Evolutionary conservation across 2,888 invertebrate genomes (phyloP).

Genomic region (Silvanus unidentatus): DNA sequence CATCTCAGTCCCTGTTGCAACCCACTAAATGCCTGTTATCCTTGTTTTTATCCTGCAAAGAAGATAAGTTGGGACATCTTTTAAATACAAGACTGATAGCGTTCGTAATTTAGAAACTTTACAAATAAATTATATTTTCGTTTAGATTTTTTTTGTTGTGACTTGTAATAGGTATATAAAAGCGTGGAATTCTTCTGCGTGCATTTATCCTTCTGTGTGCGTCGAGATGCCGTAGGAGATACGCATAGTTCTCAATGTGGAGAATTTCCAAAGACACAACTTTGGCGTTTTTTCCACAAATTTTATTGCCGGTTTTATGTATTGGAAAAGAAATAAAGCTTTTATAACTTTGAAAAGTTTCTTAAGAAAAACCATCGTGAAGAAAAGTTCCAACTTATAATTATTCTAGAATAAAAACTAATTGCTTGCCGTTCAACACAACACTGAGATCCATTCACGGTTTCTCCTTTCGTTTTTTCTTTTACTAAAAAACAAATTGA

Average conservation of each 20-base stretch:
- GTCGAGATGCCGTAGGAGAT: no score
- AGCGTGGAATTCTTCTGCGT: no score
- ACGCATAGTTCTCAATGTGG: no score
- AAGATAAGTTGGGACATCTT: constrained; percentile 33
- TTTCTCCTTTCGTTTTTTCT: neutral
- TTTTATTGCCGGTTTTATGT: no score
- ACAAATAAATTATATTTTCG: constrained; percentile 42
- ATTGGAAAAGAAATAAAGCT: constrained; percentile 15
- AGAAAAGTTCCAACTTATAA: constrained; percentile 18
- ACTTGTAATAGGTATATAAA: no score
- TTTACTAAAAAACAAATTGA: constrained; percentile 1
- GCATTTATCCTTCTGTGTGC: no score
- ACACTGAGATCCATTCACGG: neutral
- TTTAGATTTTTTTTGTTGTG: constrained; percentile 5
- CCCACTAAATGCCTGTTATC: constrained; percentile 18
- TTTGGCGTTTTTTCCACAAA: no score
- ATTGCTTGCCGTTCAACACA: constrained; percentile 11
- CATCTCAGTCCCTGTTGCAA: constrained; percentile 5
- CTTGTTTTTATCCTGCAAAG: constrained; percentile 19
- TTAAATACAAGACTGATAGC: constrained; percentile 43
- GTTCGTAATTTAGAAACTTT: constrained; percentile 41
- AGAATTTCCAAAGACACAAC: no score
- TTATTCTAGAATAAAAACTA: constrained; percentile 17
- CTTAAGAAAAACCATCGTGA: constrained; percentile 18
- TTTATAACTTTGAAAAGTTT: constrained; percentile 10